Percentiles rank a stretch among this genome's conserved stretches.
These are phyloP conservation scores for Dermatemys mawii DNA, from an alignment of 2,113 vertebrate species.

Conservation along the genomic window DNA sequence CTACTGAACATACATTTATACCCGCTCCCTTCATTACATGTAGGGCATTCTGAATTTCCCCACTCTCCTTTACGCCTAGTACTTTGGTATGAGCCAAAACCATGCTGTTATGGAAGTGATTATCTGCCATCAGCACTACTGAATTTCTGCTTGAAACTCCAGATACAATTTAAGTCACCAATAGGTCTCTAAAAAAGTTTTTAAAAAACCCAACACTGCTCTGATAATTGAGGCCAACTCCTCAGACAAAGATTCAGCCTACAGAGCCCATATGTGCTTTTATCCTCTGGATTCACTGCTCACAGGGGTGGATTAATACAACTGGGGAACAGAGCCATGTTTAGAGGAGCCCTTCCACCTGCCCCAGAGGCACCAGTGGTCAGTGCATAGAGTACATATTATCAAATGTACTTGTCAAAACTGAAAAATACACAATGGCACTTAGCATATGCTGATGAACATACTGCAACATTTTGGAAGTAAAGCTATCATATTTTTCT, in stretches of 20 bases:
- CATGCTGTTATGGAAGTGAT: not conserved
- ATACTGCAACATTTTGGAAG: not conserved
- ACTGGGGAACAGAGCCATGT: rapidly evolving
- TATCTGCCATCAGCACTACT: not conserved
- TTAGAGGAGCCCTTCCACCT: rapidly evolving
- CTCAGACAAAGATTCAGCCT: rapidly evolving
- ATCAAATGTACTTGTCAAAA: not conserved
- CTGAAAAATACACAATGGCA: not conserved
- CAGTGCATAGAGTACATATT: not conserved
- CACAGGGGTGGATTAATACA: not conserved
- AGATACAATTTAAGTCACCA: not conserved
- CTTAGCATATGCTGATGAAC: not conserved
- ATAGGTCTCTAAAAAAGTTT: not conserved
- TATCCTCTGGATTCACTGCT: not conserved
- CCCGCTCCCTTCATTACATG: not conserved
- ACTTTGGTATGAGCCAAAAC: not conserved
- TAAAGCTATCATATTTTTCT: rapidly evolving
- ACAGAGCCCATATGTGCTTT: not conserved
- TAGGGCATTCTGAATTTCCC: not conserved
- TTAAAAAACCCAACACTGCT: rapidly evolving
- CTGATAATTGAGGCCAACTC: not conserved
- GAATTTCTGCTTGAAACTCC: not conserved
- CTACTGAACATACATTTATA: not conserved
- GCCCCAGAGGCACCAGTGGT: not conserved
- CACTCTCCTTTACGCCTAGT: not conserved